Percentiles rank a stretch among this genome's conserved stretches.
Evolutionary conservation across 2,888 invertebrate genomes (phyloP).

Genomic region (Scaptomyza tumidula): DNA sequence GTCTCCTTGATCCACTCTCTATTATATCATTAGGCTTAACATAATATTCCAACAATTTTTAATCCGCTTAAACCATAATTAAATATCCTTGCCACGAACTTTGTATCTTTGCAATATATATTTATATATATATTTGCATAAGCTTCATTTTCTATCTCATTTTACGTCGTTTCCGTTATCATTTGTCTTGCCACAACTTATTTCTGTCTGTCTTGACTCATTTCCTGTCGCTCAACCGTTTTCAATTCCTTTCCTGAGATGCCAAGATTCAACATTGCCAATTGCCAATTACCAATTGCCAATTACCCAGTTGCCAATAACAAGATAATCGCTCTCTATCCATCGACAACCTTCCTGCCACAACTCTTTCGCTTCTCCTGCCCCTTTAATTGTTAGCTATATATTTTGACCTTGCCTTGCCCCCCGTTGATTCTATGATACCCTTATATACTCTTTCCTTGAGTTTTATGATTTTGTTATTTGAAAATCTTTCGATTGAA

Average conservation of each 20-base stretch:
- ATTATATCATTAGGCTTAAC: no score
- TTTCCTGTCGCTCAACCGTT: slow-evolving; percentile 7
- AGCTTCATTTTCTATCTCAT: slow-evolving; percentile 5
- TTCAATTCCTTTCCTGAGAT: slow-evolving; percentile 6
- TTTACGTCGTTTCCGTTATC: slow-evolving; percentile 3
- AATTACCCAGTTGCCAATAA: slow-evolving; percentile 25
- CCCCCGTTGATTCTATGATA: slow-evolving; percentile 43
- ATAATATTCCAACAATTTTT: no score
- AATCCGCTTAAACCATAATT: no score
- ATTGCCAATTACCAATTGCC: slow-evolving; percentile 6
- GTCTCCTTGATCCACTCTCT: no score
- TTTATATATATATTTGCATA: slow-evolving; percentile 27
- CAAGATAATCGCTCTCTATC: slow-evolving; percentile 28
- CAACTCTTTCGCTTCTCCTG: neutral
- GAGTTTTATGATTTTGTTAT: no score
- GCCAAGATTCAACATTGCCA: slow-evolving; percentile 8
- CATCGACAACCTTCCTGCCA: neutral
- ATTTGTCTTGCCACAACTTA: slow-evolving; percentile 11
- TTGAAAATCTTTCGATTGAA: neutral
- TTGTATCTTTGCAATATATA: slow-evolving; percentile 9
- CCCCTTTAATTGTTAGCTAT: slow-evolving; percentile 63
- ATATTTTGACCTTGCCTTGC: slow-evolving; percentile 61
- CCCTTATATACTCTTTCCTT: neutral
- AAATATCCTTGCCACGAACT: no score
- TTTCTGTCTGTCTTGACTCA: slow-evolving; percentile 7